A percentile compares a stretch with the other conserved stretches of the same genome.
These are phyloP conservation scores for Trichogramma dendrolimi DNA, from an alignment of 2,888 invertebrate genomes.

Conservation along the genomic window DNA sequence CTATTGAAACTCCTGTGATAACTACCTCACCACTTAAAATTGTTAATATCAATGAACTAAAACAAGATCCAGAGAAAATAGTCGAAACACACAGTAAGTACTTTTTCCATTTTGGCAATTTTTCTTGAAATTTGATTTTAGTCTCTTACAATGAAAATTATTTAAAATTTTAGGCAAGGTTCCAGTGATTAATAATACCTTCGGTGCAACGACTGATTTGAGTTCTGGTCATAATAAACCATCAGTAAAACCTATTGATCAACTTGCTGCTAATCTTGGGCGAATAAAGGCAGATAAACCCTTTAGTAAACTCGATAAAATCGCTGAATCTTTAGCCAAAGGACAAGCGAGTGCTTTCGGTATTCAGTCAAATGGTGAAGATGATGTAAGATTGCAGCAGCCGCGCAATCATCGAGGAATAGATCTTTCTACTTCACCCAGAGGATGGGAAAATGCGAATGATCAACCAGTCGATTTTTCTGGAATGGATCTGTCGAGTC, in stretches of 20 bases:
- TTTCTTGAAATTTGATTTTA: not conserved
- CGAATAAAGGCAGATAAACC: conserved; percentile 44
- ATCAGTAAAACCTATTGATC: conserved; percentile 46
- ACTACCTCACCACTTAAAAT: conserved; percentile 45
- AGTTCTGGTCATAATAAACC: conserved; percentile 38
- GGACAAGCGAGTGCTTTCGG: conserved; percentile 34
- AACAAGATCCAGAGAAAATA: conserved; percentile 36
- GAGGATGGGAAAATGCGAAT: conserved; percentile 41
- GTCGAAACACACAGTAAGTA: conserved; percentile 16
- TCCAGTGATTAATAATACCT: conserved; percentile 20
- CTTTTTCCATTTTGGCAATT: not conserved
- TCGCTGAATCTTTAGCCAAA: conserved; percentile 48
- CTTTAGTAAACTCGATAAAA: conserved; percentile 42
- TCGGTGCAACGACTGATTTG: conserved; percentile 12
- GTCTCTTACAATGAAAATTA: not conserved
- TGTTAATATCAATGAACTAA: conserved; percentile 39
- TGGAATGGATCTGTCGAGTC: conserved; percentile 49
- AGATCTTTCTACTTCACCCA: conserved; percentile 44
- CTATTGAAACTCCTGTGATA: conserved; percentile 48
- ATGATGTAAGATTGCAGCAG: conserved; percentile 34
- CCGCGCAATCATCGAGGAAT: conserved; percentile 41
- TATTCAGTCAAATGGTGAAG: conserved; percentile 29
- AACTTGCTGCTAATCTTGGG: conserved; percentile 46
- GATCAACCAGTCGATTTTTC: conserved; percentile 45
- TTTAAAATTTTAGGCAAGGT: conserved; percentile 20